A percentile compares a stretch with the other conserved stretches of the same genome.
These are phyloP conservation scores for Trigoniulus corallinus DNA, from an alignment of 1,140 invertebrate species.

Conservation along the genomic window DNA sequence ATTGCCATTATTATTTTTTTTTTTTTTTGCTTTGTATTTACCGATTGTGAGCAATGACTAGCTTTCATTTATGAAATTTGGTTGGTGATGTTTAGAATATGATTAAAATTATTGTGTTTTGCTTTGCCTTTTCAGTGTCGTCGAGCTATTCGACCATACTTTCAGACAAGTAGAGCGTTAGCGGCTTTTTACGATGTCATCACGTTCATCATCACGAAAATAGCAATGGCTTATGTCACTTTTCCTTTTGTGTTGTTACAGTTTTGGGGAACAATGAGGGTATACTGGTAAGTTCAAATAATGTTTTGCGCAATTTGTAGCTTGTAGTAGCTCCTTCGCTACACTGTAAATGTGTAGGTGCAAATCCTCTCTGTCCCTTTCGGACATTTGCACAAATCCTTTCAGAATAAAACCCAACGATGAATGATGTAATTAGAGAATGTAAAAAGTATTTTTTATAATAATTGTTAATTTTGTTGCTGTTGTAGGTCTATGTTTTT, in stretches of 20 bases:
- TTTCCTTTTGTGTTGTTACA: constrained; percentile 81
- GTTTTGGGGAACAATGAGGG: constrained; percentile 42
- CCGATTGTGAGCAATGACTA: neutral
- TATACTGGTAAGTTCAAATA: constrained; percentile 40
- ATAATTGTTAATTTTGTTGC: too few species aligned
- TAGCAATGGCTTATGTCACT: constrained; percentile 67
- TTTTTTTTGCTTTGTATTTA: neutral
- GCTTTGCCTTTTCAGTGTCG: constrained; percentile 25
- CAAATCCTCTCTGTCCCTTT: too few species aligned
- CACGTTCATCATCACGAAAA: constrained; percentile 56
- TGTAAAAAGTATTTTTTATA: too few species aligned
- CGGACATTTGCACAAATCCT: too few species aligned
- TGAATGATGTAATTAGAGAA: too few species aligned
- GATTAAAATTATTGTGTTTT: neutral
- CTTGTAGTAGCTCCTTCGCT: too few species aligned
- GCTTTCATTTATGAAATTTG: neutral
- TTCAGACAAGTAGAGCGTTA: constrained; percentile 39
- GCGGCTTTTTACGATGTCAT: constrained; percentile 58
- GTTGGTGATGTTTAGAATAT: neutral
- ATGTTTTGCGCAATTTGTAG: too few species aligned
- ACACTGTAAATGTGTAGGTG: too few species aligned
- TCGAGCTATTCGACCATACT: constrained; percentile 52
- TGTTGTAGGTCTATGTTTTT: too few species aligned
- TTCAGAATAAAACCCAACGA: too few species aligned
- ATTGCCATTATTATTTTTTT: too few species aligned